phyloP scores from a whole-genome alignment of 2,113 vertebrate species.

The Eidolon helvum region DNA sequence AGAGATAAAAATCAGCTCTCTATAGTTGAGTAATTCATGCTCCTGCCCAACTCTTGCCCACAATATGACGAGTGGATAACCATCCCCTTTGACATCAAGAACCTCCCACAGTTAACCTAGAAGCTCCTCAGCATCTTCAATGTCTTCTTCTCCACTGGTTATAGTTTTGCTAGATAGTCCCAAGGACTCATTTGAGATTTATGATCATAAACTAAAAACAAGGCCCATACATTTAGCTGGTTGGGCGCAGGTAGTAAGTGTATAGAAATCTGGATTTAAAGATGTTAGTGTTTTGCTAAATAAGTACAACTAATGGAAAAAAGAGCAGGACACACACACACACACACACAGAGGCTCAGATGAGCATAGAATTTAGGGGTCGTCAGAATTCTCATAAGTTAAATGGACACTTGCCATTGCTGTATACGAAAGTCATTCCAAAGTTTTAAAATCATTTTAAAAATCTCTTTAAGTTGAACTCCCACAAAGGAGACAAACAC shows the following conservation, averaged over 20 bases:
- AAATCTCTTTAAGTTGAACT: not conserved
- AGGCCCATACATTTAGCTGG: not conserved
- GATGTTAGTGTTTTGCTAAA: not conserved
- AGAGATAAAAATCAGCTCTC: not conserved
- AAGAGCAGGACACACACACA: not conserved
- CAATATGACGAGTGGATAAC: not conserved
- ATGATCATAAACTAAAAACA: not conserved
- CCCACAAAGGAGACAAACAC: not conserved
- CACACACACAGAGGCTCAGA: not conserved
- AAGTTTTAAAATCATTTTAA: not conserved
- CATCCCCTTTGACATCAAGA: not conserved
- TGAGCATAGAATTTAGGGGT: not conserved
- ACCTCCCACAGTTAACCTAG: not conserved
- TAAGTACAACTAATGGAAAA: not conserved
- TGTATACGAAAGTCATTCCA: not conserved
- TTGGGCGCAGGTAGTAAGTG: not conserved
- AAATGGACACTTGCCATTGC: not conserved
- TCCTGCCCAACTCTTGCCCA: not conserved
- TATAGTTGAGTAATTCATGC: not conserved
- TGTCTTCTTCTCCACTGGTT: too few species aligned
- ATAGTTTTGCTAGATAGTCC: not conserved
- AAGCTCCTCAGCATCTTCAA: not conserved
- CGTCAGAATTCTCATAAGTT: not conserved
- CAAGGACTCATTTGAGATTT: not conserved
- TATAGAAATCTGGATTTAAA: not conserved